These are phyloP conservation scores for Clarias batrachus DNA, from an alignment of 2,113 vertebrate species.

Conservation along the genomic window DNA sequence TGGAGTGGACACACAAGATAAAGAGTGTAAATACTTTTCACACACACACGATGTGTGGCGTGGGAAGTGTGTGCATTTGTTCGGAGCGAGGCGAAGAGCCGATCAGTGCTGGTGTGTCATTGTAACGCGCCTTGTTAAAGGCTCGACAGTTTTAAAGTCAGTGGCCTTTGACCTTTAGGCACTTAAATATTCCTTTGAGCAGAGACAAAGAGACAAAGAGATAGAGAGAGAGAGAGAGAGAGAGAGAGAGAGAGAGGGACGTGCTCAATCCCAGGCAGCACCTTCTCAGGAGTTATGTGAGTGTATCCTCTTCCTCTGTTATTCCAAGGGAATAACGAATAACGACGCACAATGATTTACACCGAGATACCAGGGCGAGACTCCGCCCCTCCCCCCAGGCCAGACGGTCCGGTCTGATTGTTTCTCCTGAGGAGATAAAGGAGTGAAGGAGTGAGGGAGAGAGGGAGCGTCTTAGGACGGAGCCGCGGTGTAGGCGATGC, in stretches of 20 bases:
- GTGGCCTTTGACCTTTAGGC: background rate
- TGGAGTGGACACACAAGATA: constrained; percentile 65
- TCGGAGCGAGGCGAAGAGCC: background rate
- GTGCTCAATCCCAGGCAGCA: background rate
- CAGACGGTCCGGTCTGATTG: background rate
- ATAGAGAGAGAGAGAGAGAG: too few relatives aligned
- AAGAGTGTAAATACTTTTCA: constrained; percentile 30
- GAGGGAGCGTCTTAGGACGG: background rate
- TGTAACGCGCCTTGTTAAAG: background rate
- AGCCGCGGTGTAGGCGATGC: constrained; percentile 40
- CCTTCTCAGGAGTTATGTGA: background rate
- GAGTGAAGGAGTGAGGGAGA: background rate
- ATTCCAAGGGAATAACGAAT: background rate
- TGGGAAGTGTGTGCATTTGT: constrained; percentile 31
- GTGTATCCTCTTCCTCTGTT: background rate
- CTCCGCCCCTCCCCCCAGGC: too few relatives aligned
- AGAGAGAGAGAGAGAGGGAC: accelerated
- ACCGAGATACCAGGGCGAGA: background rate
- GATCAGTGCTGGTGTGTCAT: constrained; percentile 37
- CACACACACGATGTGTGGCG: background rate
- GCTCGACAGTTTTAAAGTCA: background rate
- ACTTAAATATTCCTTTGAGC: background rate
- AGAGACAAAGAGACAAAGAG: background rate
- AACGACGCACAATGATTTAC: too few relatives aligned
- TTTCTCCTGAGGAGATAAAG: background rate